A percentile compares a stretch with the other conserved stretches of the same genome.
These are phyloP conservation scores for Caloenas nicobarica DNA, from an alignment of 2,113 vertebrate genomes.

Conservation along the genomic window DNA sequence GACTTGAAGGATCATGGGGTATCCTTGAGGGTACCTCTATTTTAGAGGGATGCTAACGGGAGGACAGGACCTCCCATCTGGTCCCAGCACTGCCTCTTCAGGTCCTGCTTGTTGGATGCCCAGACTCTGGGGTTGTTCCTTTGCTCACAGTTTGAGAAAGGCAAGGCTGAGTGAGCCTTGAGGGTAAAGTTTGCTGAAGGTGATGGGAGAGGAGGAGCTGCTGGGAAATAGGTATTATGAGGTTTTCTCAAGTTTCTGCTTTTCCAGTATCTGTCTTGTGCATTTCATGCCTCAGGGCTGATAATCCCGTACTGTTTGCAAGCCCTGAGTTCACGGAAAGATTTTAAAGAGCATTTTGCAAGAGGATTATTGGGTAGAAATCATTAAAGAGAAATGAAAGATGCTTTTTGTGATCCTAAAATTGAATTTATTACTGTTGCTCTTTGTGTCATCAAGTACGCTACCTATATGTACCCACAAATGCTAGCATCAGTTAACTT, in stretches of 20 bases:
- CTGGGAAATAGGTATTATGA: neutral
- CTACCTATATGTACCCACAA: neutral
- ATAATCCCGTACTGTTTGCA: neutral
- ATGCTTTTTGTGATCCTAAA: neutral
- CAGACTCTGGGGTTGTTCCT: neutral
- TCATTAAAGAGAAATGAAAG: neutral
- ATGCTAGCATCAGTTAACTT: neutral
- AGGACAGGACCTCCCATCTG: neutral
- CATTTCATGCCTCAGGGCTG: neutral
- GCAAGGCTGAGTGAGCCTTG: neutral
- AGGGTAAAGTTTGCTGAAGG: neutral
- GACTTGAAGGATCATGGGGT: neutral
- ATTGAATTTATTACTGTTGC: neutral
- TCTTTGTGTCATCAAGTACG: neutral
- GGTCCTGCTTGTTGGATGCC: neutral
- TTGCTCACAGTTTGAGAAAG: neutral
- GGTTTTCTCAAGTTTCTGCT: neutral
- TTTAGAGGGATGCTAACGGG: neutral
- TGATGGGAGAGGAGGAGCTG: neutral
- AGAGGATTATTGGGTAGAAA: neutral
- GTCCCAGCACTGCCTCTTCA: neutral
- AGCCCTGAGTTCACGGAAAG: neutral
- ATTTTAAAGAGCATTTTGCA: neutral
- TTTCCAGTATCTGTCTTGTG: neutral
- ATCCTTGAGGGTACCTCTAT: neutral